Percentiles rank a stretch among this genome's conserved stretches.
Conservation (phyloP, 2,888 invertebrate genomes). For the Nymphalis c-album region DNA sequence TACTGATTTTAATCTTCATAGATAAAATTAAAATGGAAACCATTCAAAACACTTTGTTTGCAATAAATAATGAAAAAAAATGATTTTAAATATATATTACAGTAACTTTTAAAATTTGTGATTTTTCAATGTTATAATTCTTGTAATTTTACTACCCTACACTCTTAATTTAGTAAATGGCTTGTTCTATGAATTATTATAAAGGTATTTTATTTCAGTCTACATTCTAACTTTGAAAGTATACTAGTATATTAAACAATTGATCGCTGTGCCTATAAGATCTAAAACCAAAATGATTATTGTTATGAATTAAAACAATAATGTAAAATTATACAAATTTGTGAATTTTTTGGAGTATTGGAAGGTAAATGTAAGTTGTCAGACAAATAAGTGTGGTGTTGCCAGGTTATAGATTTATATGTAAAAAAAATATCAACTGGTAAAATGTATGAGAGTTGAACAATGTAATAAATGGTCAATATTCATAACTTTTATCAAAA, state of each 20-base stretch:
- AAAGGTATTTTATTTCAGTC: too few species aligned
- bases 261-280: too few species aligned
- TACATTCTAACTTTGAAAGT: too few species aligned
- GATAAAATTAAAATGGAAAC: background rate
- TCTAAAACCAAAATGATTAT: too few species aligned
- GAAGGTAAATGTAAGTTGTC: background rate
- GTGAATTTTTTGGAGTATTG: background rate
- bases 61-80: background rate
- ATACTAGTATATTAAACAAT: too few species aligned
- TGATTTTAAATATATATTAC: background rate
- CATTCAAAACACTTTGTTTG: background rate
- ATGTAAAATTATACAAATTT: background rate
- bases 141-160: too few species aligned
- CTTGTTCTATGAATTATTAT: too few species aligned
- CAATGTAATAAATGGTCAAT: background rate
- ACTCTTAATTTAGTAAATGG: too few species aligned
- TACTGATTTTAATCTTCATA: slow-evolving; percentile 6
- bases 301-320: too few species aligned
- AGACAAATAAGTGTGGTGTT: background rate
- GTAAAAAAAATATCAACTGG: too few species aligned
- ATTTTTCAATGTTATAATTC: too few species aligned
- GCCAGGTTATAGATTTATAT: background rate
- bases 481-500: background rate
- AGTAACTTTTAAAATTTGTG: background rate
- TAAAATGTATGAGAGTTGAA: too few species aligned